phyloP scores from a whole-genome alignment of 2,797 vertebrate genomes.

The Myiothlypis coronata region DNA sequence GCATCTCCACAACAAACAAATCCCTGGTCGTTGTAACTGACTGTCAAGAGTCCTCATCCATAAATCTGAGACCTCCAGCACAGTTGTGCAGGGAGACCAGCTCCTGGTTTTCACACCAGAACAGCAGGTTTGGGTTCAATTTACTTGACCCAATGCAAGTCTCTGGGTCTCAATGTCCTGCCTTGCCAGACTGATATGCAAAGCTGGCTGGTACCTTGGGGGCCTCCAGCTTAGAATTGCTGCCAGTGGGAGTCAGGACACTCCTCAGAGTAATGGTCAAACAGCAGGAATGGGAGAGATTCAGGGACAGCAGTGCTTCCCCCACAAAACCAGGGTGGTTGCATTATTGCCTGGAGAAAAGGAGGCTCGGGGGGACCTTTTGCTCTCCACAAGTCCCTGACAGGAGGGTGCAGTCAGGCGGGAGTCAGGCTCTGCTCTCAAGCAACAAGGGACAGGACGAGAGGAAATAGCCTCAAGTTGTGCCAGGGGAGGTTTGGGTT shows the following conservation, averaged over 20 bases:
- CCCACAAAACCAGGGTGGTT: background rate
- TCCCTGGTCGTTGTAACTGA: background rate
- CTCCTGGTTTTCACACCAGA: background rate
- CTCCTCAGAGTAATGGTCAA: background rate
- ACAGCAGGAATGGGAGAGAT: background rate
- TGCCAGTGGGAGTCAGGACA: background rate
- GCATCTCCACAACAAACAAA: background rate
- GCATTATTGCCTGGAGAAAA: background rate
- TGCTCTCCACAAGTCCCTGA: background rate
- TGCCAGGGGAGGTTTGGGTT: background rate
- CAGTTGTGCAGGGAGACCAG: background rate
- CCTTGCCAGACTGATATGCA: background rate
- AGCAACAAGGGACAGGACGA: background rate
- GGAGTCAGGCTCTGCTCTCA: background rate
- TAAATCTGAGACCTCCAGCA: background rate
- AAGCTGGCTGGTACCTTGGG: background rate
- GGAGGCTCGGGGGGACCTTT: background rate
- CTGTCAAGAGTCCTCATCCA: background rate
- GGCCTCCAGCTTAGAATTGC: background rate
- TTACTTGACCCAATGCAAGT: background rate
- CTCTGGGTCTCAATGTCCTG: background rate
- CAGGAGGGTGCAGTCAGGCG: background rate
- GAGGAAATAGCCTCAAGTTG: background rate
- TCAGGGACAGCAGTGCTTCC: background rate
- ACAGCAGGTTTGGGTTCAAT: background rate